Conservation (phyloP, 1,140 invertebrate species). For the Camponotus pennsylvanicus region DNA sequence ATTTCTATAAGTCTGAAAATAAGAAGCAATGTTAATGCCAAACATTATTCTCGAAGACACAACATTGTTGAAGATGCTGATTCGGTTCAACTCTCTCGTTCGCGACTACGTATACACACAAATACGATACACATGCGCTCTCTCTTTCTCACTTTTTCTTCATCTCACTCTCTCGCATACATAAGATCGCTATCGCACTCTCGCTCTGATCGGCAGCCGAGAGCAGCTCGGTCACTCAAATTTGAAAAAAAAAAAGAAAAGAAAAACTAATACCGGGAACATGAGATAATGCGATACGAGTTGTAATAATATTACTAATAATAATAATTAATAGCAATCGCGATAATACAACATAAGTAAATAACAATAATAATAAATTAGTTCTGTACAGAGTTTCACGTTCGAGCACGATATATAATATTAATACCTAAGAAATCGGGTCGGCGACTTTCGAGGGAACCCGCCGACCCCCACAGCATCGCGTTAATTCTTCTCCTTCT, state of each 20-base stretch:
- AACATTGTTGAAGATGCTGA: slow-evolving; percentile 64
- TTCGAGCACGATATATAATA: slow-evolving; percentile 78
- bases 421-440: slow-evolving; percentile 76
- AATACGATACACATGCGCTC: slow-evolving; percentile 50
- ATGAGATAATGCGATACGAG: slow-evolving; percentile 79
- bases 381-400: slow-evolving; percentile 85
- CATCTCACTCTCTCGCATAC: slow-evolving; percentile 7
- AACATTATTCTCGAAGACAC: slow-evolving; percentile 43
- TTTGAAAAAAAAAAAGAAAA: slow-evolving; percentile 56
- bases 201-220: slow-evolving; percentile 16
- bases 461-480: slow-evolving; percentile 79
- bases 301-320: slow-evolving; percentile 77
- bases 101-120: slow-evolving; percentile 62
- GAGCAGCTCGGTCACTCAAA: slow-evolving; percentile 60
- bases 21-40: neutral
- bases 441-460: slow-evolving; percentile 61
- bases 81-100: slow-evolving; percentile 70
- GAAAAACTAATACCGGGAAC: slow-evolving; percentile 74
- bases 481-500: slow-evolving; percentile 64
- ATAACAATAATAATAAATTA: slow-evolving; percentile 87
- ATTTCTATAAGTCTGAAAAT: too few species aligned
- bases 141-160: neutral
- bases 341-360: slow-evolving; percentile 78
- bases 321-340: slow-evolving; percentile 74
- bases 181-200: slow-evolving; percentile 34